A percentile compares a stretch with the other conserved stretches of the same genome.
Evolutionary conservation across 1,140 invertebrate species (phyloP).

Genomic region (Papilio machaon): DNA sequence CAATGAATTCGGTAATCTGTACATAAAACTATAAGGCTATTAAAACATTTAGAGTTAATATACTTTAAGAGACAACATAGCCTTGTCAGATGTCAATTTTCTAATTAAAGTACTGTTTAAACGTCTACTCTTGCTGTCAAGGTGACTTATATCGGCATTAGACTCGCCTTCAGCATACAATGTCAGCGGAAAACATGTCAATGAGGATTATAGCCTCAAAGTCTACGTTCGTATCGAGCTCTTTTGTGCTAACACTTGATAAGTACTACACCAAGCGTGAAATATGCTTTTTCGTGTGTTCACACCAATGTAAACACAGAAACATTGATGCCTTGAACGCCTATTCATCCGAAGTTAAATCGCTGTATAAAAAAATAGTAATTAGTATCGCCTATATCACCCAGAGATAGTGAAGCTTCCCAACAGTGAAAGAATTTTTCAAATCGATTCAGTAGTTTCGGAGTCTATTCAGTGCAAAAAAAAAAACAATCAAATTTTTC

Average conservation of each 20-base stretch:
- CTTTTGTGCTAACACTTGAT: neutral
- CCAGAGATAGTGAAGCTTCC: too few species aligned
- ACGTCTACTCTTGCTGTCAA: neutral
- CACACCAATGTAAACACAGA: too few species aligned
- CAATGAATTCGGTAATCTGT: too few species aligned
- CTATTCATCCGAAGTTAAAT: too few species aligned
- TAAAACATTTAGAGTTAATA: neutral
- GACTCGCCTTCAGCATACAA: slow-evolving; percentile 13
- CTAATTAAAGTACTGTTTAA: slow-evolving; percentile 3
- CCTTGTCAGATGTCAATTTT: neutral
- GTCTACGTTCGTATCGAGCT: neutral
- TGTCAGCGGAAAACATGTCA: slow-evolving; percentile 2
- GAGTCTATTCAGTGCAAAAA: too few species aligned
- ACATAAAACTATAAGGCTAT: too few species aligned
- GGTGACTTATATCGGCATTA: slow-evolving; percentile 21
- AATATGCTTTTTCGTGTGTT: neutral
- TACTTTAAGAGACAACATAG: neutral
- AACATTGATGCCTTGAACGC: too few species aligned
- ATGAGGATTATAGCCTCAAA: slow-evolving; percentile 6
- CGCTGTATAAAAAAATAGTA: too few species aligned
- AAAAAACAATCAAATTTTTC: too few species aligned
- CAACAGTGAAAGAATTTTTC: too few species aligned
- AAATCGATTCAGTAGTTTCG: too few species aligned
- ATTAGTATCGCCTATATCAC: too few species aligned
- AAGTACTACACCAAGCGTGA: neutral